Evolutionary conservation across 2,797 vertebrate genomes (phyloP).

Genomic region (Pipistrellus nathusii): DNA sequence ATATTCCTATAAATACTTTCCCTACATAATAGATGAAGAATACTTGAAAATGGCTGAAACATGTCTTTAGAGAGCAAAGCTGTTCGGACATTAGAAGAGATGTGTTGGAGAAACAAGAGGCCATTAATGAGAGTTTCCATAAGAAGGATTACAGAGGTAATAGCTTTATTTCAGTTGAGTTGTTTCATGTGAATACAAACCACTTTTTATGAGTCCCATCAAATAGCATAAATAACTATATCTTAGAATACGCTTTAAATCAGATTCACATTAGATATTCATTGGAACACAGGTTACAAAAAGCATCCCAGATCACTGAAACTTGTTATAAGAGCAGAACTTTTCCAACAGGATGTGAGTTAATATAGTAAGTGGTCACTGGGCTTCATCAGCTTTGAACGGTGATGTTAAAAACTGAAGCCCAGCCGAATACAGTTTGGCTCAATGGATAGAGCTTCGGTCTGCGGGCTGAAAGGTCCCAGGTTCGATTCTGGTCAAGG

Average conservation of each 20-base stretch:
- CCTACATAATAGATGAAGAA: background rate
- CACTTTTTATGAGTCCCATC: constrained; percentile 74
- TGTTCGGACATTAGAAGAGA: constrained; percentile 82
- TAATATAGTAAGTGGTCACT: background rate
- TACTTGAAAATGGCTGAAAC: constrained; percentile 32
- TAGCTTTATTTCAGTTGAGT: constrained; percentile 80
- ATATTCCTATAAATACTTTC: background rate
- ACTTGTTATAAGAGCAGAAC: background rate
- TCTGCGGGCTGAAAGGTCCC: no score
- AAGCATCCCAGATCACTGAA: background rate
- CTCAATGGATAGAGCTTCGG: no score
- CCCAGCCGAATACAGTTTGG: no score
- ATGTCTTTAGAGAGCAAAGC: constrained; percentile 66
- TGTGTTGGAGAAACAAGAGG: constrained; percentile 68
- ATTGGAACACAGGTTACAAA: background rate
- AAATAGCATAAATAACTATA: constrained; percentile 76
- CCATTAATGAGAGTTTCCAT: constrained; percentile 74
- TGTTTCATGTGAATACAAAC: constrained; percentile 80
- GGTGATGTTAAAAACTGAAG: constrained; percentile 21
- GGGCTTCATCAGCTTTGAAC: background rate
- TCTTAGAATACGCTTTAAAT: constrained; percentile 41
- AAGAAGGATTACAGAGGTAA: constrained; percentile 70
- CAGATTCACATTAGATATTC: background rate
- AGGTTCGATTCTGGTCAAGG: no score
- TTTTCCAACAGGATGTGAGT: constrained; percentile 39